Evolutionary conservation across 2,888 invertebrate genomes (phyloP), one percentile per base, ranked within the genome.

Genomic region (Euzetes globulus): DNA sequence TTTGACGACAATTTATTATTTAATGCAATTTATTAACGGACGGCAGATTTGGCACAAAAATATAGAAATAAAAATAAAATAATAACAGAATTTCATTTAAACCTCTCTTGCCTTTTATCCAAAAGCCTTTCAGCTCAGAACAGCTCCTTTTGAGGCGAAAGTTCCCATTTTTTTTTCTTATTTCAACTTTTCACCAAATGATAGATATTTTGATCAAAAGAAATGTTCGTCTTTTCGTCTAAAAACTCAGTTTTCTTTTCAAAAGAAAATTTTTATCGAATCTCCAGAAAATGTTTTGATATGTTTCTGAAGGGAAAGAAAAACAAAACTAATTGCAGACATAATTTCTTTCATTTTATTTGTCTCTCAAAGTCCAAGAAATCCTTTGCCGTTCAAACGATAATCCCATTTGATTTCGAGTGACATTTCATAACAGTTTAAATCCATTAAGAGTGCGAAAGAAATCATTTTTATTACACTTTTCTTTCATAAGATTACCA

Each of bases 361-460:
- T 41, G 41, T 11, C 41, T 41, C 41, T 41, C 1, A 41, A 41
- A 41, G 41, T 9, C 41, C 41, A 41, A 13, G 41, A 55, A 55
- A 55, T 55, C 55, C 55, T 5, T 13, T 25, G 22, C 55, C 19
- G 7, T 17, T 55, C 55, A 15, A 4, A 22, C 19, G n/a, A 55
- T 55, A 55, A 55, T 55, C 55, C 55, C 11, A 3, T 55, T 52
- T 52, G 52, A 52, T 52, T 19, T 55, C 13, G 22, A 55, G 13
- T 55, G 55, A 55, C 55, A 25, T 55, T 55, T 55, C 55, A 55
- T 55, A 55, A 55, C 55, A 55, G 9, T 25, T 55, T 55, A 55
- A 55, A 55, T 22, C 19, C 22, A 55, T 25, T 22, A 22, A 22
- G 7, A 22, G 22, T 7, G 55, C 4, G 55, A 55, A 55, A 55